Base-by-base conservation (phyloP, 2,797 vertebrate genomes). In the Anas flavirostris region DNA sequence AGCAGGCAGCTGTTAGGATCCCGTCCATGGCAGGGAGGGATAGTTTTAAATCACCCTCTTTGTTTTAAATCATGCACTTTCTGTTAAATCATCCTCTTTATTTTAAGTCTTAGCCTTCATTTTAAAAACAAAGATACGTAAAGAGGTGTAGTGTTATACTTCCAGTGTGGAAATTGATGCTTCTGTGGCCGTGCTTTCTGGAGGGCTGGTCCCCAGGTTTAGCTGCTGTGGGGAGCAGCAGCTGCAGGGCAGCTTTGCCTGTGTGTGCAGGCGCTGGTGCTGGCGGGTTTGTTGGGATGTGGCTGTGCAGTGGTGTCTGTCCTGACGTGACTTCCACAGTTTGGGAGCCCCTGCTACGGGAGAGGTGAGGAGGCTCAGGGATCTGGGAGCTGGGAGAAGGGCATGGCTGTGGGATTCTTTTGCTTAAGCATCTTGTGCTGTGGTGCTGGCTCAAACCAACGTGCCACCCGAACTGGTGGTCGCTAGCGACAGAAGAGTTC, bases 221-320 rank as follows among this genome's bases (percentile, higher is more conserved):
- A 35, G 28, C 41, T 63, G 37, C 37, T 37, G 37, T 10, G 43
- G 17, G 37, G 14, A 52, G 59, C 11, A 4, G 12, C 44, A 52
- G 59, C 50, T 15, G 79, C 76, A 41, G n/a, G 62, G 33, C 35
- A 46, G 56, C 56, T 48, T 48, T 1, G 56, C n/a, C 56, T 0
- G n/a, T 16, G n/a, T 5, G 5, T 5, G 55, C 31, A 28, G 55
- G 31, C 8, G 53, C 74, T 59, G 55, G 21, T 26, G 26, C 10
- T 53, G 19, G 0, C 1, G 6, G 3, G 10, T 9, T 6, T 28
- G 17, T 48, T 67, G 0, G 5, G 56, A 21, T 0, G 3, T 62
- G 72, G 43, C 46, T 52, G 44, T 44, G 74, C 7, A 15, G 39
- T 7, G 39, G 7, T 31, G 73, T 56, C 39, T 48, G 50, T 26